Percentiles rank a stretch among this genome's conserved stretches.
Evolutionary conservation across 2,113 vertebrate species (phyloP).

Genomic region (Hyperopisus bebe): DNA sequence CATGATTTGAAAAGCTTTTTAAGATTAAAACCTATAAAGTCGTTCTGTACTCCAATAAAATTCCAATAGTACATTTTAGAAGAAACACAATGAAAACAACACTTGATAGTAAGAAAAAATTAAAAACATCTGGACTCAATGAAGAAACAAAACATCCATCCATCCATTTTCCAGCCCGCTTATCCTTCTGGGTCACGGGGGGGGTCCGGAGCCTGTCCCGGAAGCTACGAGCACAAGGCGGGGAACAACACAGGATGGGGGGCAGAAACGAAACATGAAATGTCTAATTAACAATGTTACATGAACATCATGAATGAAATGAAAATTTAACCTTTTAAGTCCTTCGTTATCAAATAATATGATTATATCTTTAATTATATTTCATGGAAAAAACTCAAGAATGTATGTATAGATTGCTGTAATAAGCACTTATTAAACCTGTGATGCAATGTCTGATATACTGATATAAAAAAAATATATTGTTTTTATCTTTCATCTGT

Average conservation of each 20-base stretch:
- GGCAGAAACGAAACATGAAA: not conserved
- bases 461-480: not conserved
- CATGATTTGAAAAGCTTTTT: not conserved
- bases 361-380: not conserved
- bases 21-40: not conserved
- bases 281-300: not conserved
- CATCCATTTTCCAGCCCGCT: too few relatives aligned
- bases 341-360: not conserved
- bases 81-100: not conserved
- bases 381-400: not conserved
- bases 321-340: not conserved
- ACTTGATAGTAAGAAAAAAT: not conserved
- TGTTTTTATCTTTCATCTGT: not conserved
- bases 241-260: too few relatives aligned
- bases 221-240: too few relatives aligned
- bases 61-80: not conserved
- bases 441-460: not conserved
- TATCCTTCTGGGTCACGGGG: too few relatives aligned
- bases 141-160: not conserved
- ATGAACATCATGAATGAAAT: not conserved
- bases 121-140: not conserved
- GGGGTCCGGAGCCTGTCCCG: too few relatives aligned
- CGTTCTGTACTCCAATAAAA: not conserved
- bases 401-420: not conserved
- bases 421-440: not conserved